Base-by-base conservation (phyloP, 2,113 vertebrate genomes). In the Pica pica region DNA sequence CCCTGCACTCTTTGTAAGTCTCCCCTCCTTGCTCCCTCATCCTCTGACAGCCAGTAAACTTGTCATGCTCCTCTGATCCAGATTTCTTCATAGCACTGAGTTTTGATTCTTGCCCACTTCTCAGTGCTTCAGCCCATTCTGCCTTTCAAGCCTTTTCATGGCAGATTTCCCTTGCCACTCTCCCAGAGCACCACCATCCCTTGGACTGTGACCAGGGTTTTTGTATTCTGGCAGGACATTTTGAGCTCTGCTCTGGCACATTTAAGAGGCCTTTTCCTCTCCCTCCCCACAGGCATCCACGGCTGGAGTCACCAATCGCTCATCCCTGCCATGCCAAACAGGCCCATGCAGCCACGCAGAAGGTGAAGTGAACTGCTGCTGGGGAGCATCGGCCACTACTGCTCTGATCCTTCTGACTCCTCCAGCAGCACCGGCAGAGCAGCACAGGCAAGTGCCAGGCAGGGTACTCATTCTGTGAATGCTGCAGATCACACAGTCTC, bases 271-370 rank as follows among this genome's bases (percentile, higher is more conserved):
- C 8, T 87, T 75, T 73, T 75, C 5, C 10, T 5, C 22, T 91
- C 39, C 37, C 17, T 74, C 17, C 19, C 8, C 35, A 53, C 6
- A 3, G 18, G 18, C 16, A 50, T 21, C 41, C 11, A 33, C 9
- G 11, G 52, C 42, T 2, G 0, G 42, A 91, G 53, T 10, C 52
- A 56, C 27, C 0, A 2, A 52, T 41, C 9, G 19, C 28, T 93
- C 41, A 74, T 7, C 47, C 39, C 23, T 84, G 21, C 27, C 8
- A 1, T 33, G 35, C 19, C 67, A 69, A 60, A 71, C 10, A 55
- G 57, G 19, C 31, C n/a, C 1, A 0, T 13, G 23, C 1, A 9
- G 39, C 42, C 2, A 2, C 6, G 3, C 18, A 70, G 42, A 65
- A 4, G 5, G 13, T 35, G 23, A 84, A 2, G 1, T 30, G 23